These are phyloP conservation scores for Catharus bicknelli DNA, from an alignment of 2,113 vertebrate species.

Conservation along the genomic window DNA sequence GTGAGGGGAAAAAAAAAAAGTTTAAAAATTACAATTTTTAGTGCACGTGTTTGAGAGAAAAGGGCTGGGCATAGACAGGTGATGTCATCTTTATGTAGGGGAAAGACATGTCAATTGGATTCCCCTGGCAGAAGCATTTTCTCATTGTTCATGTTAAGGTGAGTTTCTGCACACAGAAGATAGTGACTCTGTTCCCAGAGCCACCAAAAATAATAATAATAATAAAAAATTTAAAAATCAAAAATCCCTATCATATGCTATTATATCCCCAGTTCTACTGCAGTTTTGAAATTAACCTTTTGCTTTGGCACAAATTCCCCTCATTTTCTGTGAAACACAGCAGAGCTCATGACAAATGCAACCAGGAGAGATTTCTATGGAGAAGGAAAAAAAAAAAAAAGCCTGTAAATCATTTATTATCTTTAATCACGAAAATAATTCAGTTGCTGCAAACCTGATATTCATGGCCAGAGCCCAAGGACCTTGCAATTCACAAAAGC, in stretches of 20 bases:
- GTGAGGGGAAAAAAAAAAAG: not conserved
- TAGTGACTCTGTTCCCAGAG: not conserved
- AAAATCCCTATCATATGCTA: not conserved
- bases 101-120: not conserved
- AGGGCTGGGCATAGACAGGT: not conserved
- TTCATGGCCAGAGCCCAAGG: constrained; percentile 48
- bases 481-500: constrained; percentile 49
- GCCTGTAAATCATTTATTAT: constrained; percentile 52
- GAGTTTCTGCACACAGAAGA: not conserved
- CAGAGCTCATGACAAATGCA: constrained; percentile 42
- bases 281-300: constrained; percentile 35
- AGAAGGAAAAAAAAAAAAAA: not conserved
- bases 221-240: no score
- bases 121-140: not conserved
- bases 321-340: constrained; percentile 56
- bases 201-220: not conserved
- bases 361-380: constrained; percentile 15
- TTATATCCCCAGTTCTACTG: constrained; percentile 1
- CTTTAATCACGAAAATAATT: constrained; percentile 66
- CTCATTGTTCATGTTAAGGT: not conserved
- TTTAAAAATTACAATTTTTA: not conserved
- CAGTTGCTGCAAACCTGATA: constrained; percentile 56
- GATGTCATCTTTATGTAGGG: not conserved
- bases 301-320: constrained; percentile 25
- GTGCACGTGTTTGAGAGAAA: fast-evolving